Conservation (phyloP, 1,140 invertebrate genomes). For the Bombus superbus region DNA sequence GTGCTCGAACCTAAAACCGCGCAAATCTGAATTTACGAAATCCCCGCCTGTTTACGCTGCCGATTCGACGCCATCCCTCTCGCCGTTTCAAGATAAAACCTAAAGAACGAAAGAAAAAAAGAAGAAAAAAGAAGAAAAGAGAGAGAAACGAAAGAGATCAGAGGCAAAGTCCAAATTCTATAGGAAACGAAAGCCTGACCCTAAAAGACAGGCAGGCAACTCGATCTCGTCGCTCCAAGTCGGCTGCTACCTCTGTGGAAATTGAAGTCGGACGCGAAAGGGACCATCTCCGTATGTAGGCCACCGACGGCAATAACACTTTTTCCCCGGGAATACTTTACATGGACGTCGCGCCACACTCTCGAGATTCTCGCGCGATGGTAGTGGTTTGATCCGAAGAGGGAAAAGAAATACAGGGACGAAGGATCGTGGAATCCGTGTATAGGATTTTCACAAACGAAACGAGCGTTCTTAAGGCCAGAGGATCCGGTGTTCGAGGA, state of each 20-base stretch:
- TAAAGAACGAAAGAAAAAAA: not conserved
- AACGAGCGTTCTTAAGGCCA: constrained; percentile 53
- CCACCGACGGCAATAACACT: constrained; percentile 51
- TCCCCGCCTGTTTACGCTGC: no score
- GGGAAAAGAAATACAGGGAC: constrained; percentile 28
- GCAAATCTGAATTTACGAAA: no score
- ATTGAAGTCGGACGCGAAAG: constrained; percentile 45
- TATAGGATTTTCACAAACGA: constrained; percentile 62
- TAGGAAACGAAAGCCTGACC: not conserved
- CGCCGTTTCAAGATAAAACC: not conserved
- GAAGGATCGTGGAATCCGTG: not conserved
- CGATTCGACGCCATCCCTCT: not conserved
- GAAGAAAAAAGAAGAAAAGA: not conserved
- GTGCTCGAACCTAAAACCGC: no score
- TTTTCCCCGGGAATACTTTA: constrained; percentile 50
- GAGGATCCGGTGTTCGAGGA: constrained; percentile 39
- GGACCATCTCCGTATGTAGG: constrained; percentile 8
- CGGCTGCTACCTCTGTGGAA: not conserved
- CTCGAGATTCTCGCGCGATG: not conserved
- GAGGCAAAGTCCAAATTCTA: not conserved
- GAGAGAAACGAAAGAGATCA: not conserved
- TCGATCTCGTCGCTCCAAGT: not conserved
- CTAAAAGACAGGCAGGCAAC: not conserved
- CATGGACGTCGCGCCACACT: constrained; percentile 26
- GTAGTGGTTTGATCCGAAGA: constrained; percentile 7